Evolutionary conservation across 2,113 vertebrate genomes (phyloP), one percentile per base, ranked within the genome.

Genomic region (Periophthalmodon schlosseri): DNA sequence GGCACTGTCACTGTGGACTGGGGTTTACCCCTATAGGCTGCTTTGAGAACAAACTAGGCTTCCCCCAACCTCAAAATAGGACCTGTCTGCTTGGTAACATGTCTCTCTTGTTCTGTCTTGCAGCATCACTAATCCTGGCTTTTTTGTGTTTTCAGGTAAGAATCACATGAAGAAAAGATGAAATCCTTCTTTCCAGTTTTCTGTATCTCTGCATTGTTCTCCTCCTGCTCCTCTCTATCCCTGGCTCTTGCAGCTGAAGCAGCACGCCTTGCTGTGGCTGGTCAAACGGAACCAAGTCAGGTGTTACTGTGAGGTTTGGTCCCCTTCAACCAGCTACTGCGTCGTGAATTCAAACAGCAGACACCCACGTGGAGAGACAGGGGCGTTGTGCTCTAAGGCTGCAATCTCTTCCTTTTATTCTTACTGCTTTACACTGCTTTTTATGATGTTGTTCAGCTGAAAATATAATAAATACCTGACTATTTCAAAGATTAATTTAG

Each of bases 251-350:
- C 76, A 82, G 84, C 87, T 89, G 90, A 92, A 92, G 86, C 92
- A 87, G 90, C 93, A 92, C 94, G 75, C 90, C 93, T 95, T 97
- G 96, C 97, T 97, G 95, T 98, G 95, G 97, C 97, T 99, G 97
- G 97, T 99, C 96, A 99, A 99, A 98, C 92, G 97, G 97, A 98
- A 99, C 97, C 97, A 99, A 98, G 96, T 96, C 97, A 96, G 72
- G 72, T 96, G 96, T 97, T 97, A 95, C 93, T 94, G 79, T 93
- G 96, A 99, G 97, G 97, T 98, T 99, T 99, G 97, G 97, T 99
- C 97, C 97, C 97, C 96, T 99, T 99, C 97, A 99, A 99, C 97
- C 97, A 99, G 97, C 97, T 98, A 97, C 86, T 95, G 96, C 96
- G 95, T 88, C 90, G 94, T 95, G 94, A 93, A 93, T 89, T 91